Conservation (phyloP, 2,888 invertebrate species). For the Scaeva pyrastri region DNA sequence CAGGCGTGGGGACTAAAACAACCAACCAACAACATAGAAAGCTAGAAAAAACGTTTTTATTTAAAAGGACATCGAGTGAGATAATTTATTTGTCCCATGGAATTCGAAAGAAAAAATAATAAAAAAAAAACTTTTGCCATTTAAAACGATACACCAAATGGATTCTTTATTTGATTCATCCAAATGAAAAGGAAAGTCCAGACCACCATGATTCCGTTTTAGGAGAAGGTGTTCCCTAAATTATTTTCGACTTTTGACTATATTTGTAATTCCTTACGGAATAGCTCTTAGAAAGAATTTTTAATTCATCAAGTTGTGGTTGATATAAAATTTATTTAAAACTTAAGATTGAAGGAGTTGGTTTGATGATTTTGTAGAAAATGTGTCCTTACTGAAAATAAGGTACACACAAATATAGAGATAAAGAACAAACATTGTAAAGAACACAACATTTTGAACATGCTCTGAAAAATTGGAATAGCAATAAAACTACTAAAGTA, state of each 20-base stretch:
- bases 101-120: constrained; percentile 21
- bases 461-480: no score
- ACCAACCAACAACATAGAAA: constrained; percentile 32
- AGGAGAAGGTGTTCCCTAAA: background rate
- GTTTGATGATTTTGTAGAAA: no score
- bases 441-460: no score
- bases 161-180: background rate
- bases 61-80: constrained; percentile 41
- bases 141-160: constrained; percentile 7
- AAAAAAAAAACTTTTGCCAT: constrained; percentile 17
- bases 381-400: no score
- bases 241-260: background rate
- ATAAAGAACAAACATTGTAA: no score
- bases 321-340: no score
- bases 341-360: no score
- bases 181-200: constrained; percentile 24
- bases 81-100: constrained; percentile 24
- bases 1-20: constrained; percentile 13
- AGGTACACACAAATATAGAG: no score
- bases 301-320: no score
- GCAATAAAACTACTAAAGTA: no score
- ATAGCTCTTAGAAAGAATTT: no score
- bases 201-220: background rate
- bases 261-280: background rate
- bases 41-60: background rate